phyloP scores from a whole-genome alignment of 2,797 vertebrate species.

The Thunnus albacares region DNA sequence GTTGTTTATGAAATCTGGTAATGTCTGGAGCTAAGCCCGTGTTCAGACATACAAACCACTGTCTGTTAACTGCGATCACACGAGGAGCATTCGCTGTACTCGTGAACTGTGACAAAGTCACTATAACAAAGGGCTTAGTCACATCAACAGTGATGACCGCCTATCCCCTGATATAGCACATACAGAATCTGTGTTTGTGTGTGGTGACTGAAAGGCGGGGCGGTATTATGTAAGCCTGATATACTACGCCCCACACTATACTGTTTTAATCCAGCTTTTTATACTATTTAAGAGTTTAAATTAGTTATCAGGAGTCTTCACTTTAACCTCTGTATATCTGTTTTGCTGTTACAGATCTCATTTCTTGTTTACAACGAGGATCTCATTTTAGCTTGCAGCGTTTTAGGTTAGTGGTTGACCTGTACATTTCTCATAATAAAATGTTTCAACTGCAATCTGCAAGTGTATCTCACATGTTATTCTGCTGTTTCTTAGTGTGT shows the following conservation, averaged over 20 bases:
- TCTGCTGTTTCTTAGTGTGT: conserved; percentile 81
- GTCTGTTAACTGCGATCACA: conserved; percentile 70
- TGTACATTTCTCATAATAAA: background rate
- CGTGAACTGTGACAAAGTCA: conserved; percentile 62
- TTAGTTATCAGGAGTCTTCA: background rate
- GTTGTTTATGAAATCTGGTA: conserved; percentile 77
- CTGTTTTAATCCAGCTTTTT: conserved; percentile 15
- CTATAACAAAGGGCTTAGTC: conserved; percentile 78
- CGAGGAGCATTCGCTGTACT: conserved; percentile 47
- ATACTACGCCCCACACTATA: background rate
- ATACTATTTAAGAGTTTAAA: conserved; percentile 7
- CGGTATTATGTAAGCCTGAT: conserved; percentile 52
- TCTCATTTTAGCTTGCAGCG: conserved; percentile 86
- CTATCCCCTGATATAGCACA: conserved; percentile 66
- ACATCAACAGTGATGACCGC: conserved; percentile 64
- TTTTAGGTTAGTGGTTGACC: conserved; percentile 84
- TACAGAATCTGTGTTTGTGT: conserved; percentile 63
- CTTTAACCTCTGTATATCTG: conserved; percentile 8
- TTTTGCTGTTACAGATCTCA: conserved; percentile 83
- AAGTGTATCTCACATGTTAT: conserved; percentile 21
- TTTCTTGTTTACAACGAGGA: conserved; percentile 90
- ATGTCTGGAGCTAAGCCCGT: conserved; percentile 68
- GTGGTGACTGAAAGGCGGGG: conserved; percentile 31
- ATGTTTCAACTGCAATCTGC: background rate
- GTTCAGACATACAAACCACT: conserved; percentile 70